A percentile compares a stretch with the other conserved stretches of the same genome.
These are phyloP conservation scores for Butastur rufipennis DNA, from an alignment of 2,113 vertebrate genomes.

Conservation along the genomic window DNA sequence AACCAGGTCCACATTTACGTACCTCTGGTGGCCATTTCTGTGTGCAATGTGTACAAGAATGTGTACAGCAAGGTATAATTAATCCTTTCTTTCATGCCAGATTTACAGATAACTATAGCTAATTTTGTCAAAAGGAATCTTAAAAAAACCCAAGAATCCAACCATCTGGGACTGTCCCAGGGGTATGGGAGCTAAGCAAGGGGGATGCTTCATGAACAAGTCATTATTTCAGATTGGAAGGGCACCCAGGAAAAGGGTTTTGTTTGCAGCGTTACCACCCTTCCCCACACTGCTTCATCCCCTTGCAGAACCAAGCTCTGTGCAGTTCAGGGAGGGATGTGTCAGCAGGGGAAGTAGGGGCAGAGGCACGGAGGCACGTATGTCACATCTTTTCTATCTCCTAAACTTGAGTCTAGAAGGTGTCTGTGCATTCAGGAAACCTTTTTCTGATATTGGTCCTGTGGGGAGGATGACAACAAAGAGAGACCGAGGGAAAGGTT, in stretches of 20 bases:
- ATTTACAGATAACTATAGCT: background rate
- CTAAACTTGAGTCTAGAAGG: background rate
- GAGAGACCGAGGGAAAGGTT: background rate
- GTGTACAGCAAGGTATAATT: background rate
- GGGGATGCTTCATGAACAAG: background rate
- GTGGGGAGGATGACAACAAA: background rate
- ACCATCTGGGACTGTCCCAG: background rate
- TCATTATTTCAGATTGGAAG: background rate
- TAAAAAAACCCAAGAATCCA: background rate
- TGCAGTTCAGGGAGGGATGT: background rate
- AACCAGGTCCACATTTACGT: background rate
- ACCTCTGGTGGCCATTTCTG: background rate
- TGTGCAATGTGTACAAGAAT: background rate
- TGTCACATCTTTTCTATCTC: background rate
- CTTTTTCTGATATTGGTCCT: background rate
- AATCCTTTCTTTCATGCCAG: background rate
- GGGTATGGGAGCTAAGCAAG: background rate
- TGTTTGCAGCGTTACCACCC: background rate
- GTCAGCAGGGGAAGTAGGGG: background rate
- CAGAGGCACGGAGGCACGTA: background rate
- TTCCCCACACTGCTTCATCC: accelerated
- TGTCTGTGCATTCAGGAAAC: background rate
- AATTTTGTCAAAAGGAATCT: background rate
- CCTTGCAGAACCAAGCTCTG: background rate
- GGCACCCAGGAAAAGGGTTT: background rate